Evolutionary conservation across 2,797 vertebrate species (phyloP).

Genomic region (Glossophaga mutica): DNA sequence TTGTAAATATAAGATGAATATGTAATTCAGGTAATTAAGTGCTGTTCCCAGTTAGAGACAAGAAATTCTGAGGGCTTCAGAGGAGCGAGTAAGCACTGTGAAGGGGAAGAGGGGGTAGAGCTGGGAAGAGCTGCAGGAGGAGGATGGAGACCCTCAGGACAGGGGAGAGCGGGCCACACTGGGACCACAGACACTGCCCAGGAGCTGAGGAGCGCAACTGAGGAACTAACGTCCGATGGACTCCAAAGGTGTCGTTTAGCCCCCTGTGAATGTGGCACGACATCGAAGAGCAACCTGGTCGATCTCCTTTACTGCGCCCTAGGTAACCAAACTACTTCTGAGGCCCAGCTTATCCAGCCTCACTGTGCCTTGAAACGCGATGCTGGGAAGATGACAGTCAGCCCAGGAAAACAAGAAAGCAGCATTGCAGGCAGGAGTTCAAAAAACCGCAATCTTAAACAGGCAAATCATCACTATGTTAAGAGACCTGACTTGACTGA

Average conservation of each 20-base stretch:
- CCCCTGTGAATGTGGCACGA: not conserved
- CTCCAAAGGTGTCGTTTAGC: not conserved
- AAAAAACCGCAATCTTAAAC: not conserved
- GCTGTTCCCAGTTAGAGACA: not conserved
- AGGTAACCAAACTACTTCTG: not conserved
- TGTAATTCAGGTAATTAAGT: not conserved
- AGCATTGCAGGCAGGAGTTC: not conserved
- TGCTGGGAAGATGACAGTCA: not conserved
- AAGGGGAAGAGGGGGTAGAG: too few species aligned
- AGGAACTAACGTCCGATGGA: not conserved
- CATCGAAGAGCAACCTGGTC: fast-evolving
- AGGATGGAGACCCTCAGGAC: not conserved
- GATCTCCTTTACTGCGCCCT: not conserved
- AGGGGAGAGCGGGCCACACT: not conserved
- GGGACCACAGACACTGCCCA: not conserved
- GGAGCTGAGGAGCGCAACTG: not conserved
- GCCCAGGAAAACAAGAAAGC: not conserved
- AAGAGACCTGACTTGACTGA: not conserved
- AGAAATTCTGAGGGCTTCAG: not conserved
- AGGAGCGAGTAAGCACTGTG: not conserved
- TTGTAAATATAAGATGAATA: not conserved
- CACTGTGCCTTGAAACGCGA: not conserved
- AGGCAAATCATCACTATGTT: not conserved
- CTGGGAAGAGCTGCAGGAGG: not conserved
- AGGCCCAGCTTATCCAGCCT: not conserved